Evolutionary conservation across 2,888 invertebrate species (phyloP).

Genomic region (Agonopterix arenella): DNA sequence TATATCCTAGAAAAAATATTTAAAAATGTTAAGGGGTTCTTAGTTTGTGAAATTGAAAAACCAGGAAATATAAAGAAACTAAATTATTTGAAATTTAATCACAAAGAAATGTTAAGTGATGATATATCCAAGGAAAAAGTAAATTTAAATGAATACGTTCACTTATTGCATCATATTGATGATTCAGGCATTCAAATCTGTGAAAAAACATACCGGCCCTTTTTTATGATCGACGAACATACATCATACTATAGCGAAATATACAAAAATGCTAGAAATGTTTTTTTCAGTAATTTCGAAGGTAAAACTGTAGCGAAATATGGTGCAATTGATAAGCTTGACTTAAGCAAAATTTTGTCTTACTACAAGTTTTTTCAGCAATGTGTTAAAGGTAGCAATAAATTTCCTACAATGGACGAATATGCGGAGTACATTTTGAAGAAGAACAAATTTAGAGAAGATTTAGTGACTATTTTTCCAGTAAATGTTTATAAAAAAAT

Average conservation of each 20-base stretch:
- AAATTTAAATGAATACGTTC: constrained; percentile 24
- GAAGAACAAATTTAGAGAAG: constrained; percentile 13
- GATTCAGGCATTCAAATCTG: constrained; percentile 15
- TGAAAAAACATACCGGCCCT: constrained; percentile 26
- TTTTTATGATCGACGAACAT: constrained; percentile 20
- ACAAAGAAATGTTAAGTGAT: constrained; percentile 22
- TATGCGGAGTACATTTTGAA: constrained; percentile 14
- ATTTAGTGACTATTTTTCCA: constrained; percentile 18
- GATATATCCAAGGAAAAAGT: constrained; percentile 18
- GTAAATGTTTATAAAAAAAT: constrained; percentile 4
- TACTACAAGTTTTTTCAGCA: constrained; percentile 15
- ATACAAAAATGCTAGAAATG: constrained; percentile 16
- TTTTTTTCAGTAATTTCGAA: constrained; percentile 15
- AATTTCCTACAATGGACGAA: constrained; percentile 15
- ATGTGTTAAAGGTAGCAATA: constrained; percentile 12
- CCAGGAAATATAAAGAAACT: constrained; percentile 25
- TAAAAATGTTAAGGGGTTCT: constrained; percentile 25
- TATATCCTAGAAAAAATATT: constrained; percentile 27
- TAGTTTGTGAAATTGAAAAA: constrained; percentile 27
- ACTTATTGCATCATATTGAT: constrained; percentile 18
- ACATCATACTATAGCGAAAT: constrained; percentile 27
- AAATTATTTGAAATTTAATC: constrained; percentile 28
- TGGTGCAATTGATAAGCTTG: constrained; percentile 17
- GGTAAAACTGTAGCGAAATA: constrained; percentile 15
- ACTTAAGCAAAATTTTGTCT: constrained; percentile 19